These are phyloP conservation scores for Plusia festucae DNA, from an alignment of 2,888 invertebrate species.

Conservation along the genomic window DNA sequence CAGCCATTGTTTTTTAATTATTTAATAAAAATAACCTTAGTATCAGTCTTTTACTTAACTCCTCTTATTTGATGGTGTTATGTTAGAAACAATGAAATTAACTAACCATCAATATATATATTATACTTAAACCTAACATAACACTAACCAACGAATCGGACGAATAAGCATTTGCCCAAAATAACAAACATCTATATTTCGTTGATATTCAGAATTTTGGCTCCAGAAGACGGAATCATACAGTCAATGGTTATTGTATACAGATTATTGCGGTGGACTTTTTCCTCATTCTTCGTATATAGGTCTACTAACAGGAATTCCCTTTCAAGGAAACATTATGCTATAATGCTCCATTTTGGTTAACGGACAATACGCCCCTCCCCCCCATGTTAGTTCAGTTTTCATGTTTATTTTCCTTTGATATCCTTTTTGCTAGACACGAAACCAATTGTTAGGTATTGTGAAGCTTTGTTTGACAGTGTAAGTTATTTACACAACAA, in stretches of 20 bases:
- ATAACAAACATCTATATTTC: too few relatives aligned
- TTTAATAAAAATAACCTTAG: too few relatives aligned
- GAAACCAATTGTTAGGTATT: conserved; percentile 17
- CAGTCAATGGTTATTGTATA: conserved; percentile 16
- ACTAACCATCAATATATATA: too few relatives aligned
- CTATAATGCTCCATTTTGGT: conserved; percentile 53
- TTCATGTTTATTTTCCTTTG: conserved; percentile 20
- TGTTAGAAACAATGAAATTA: too few relatives aligned
- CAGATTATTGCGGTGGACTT: conserved; percentile 39
- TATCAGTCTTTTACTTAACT: not conserved
- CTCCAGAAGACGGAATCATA: not conserved
- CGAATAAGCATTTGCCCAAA: too few relatives aligned
- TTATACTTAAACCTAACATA: too few relatives aligned
- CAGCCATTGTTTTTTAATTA: conserved; percentile 31
- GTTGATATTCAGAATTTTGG: not conserved
- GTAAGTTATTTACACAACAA: conserved; percentile 17
- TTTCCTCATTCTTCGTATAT: conserved; percentile 55
- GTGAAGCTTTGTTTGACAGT: conserved; percentile 13
- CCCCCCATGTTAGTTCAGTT: conserved; percentile 9
- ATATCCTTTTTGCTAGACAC: not conserved
- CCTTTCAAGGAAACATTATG: conserved; percentile 61
- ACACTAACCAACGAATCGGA: too few relatives aligned
- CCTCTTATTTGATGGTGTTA: not conserved
- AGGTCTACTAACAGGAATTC: conserved; percentile 52
- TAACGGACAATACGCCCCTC: conserved; percentile 38